Conservation (phyloP, 1,140 invertebrate species). For the Arion vulgaris region DNA sequence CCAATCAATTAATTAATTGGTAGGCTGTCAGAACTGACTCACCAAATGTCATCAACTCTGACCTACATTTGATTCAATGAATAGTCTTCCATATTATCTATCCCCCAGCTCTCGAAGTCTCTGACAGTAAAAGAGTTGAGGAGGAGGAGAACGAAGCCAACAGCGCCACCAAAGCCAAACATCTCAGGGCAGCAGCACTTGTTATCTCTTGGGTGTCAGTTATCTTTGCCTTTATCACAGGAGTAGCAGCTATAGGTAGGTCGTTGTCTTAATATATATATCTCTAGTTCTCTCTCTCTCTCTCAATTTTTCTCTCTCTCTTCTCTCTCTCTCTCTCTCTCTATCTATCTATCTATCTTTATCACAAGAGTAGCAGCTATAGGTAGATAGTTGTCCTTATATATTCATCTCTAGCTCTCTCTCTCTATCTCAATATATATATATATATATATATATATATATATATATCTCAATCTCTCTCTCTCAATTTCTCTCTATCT, state of each 20-base stretch:
- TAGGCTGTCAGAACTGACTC: too few species aligned
- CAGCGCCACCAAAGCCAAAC: slow-evolving; percentile 4
- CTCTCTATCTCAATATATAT: slow-evolving; percentile 12
- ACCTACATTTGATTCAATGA: too few species aligned
- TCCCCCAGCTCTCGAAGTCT: slow-evolving; percentile 17
- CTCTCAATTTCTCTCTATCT: too few species aligned
- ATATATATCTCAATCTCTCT: background rate
- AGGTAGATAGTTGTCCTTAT: background rate
- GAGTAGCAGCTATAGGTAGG: slow-evolving; percentile 6
- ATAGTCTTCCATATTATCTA: background rate
- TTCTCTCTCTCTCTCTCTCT: too few species aligned
- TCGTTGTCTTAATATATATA: too few species aligned
- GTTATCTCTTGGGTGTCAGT: slow-evolving; percentile 14
- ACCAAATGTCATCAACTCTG: too few species aligned
- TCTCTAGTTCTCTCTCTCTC: too few species aligned
- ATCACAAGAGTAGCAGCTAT: background rate
- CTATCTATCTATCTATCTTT: too few species aligned
- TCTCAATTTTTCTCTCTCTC: too few species aligned
- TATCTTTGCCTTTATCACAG: background rate
- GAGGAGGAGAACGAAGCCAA: background rate
- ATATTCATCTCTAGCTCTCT: too few species aligned
- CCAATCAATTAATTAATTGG: too few species aligned
- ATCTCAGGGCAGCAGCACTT: background rate
- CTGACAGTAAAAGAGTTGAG: slow-evolving; percentile 11
- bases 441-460: slow-evolving; percentile 2